Base-by-base conservation (phyloP, 2,113 vertebrate genomes). In the Myotis davidii region DNA sequence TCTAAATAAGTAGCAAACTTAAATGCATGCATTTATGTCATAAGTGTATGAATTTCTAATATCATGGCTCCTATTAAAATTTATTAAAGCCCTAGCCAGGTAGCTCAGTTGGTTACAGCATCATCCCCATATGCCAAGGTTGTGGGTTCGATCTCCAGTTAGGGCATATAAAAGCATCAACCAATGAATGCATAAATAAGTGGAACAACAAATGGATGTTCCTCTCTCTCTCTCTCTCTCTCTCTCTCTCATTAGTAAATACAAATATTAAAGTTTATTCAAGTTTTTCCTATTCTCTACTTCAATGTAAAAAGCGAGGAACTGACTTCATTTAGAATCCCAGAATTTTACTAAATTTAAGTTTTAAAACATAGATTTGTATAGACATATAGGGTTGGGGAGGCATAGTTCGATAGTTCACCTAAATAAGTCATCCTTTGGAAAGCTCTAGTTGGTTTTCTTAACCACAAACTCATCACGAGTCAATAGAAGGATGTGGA, bases 271-370 rank as follows among this genome's bases (percentile, higher is more conserved):
- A 84, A 83, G 50, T 79, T 89, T 37, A 70, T 79, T 74, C 50
- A n/a, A 94, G 50, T 78, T 23, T 81, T 88, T 94, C 9, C 13
- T 72, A 72, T 52, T 86, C 20, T 67, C 12, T 54, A n/a, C 9
- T 42, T 88, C 16, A 74, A 67, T 79, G 86, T 84, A 78, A 78
- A 86, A 86, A 78, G 34, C 73, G 29, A 90, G 61, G 23, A 94
- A 70, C 5, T 69, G 27, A 72, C 7, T 79, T 74, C 7, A 77
- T 83, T 64, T 96, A 52, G 73, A 23, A 67, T 37, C 4, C 11
- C 23, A 42, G 50, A 48, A 86, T 18, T 74, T 10, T 27, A 42
- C 34, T 59, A 20, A 88, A 61, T 29, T 78, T 64, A 85, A 64
- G 11, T 56, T 67, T 72, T 85, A 52, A 65, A 79, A 81, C 54